Base-by-base conservation (phyloP, 2,113 vertebrate genomes). In the Tursiops truncatus region DNA sequence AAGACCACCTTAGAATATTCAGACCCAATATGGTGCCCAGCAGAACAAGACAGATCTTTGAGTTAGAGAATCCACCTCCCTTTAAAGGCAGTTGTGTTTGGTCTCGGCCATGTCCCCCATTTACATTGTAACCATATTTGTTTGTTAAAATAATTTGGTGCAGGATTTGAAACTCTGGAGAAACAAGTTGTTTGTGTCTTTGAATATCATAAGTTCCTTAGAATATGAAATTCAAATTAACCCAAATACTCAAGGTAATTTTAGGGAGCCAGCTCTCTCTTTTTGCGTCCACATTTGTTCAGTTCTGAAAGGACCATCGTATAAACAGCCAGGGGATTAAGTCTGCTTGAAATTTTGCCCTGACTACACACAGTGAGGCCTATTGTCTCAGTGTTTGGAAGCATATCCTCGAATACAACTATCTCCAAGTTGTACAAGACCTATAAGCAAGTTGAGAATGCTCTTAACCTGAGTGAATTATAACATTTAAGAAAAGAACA, bases 401-500 rank as follows among this genome's bases (percentile, higher is more conserved):
- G 60, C 9, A 13, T 10, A 3, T 53, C 50, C 63, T 80, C n/a
- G 18, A 38, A 38, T 25, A 38, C 18, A 60, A 12, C 36, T 7
- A 3, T 33, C 47, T 20, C 44, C 47, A 77, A 41, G 18, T 21
- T 17, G 71, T 14, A 9, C 2, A 9, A 12, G n/a, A 21, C 21
- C 71, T 53, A 3, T 15, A 41, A 91, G 80, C 73, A 65, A 83
- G 62, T 13, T 28, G 38, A 36, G 7, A 36, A 3, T 21, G 28
- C 14, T 28, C 31, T 38, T 71, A 77, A 68, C 15, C 8, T 38
- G 47, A 89, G 20, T 31, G n/a, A 90, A 41, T 17, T 28, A 20
- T 88, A 94, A 95, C 76, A 81, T 8, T 65, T 77, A 58, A 91
- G 63, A 84, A 96, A 87, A 84, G 11, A 73, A 85, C 41, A 85